Conservation (phyloP, 2,113 vertebrate species). For the Agapornis roseicollis region DNA sequence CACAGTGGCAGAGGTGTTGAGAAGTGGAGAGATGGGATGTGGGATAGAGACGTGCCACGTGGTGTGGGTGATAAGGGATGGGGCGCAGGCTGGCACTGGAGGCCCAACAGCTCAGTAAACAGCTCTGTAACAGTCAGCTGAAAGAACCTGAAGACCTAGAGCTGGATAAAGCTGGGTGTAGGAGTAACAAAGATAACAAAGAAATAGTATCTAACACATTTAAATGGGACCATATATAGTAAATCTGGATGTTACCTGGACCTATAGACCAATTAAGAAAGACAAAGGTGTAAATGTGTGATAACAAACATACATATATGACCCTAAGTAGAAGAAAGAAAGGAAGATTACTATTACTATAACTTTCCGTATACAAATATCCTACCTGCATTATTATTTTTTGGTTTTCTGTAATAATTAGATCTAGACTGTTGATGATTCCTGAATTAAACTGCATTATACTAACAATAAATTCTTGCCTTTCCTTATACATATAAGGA, state of each 20-base stretch:
- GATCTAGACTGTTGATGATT: neutral
- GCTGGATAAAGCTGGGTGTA: neutral
- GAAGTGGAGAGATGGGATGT: neutral
- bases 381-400: neutral
- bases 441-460: neutral
- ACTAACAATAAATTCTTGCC: neutral
- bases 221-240: neutral
- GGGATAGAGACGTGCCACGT: fast-evolving
- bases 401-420: neutral
- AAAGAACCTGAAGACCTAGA: neutral
- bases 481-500: neutral
- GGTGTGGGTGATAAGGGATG: neutral
- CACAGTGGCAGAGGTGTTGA: fast-evolving
- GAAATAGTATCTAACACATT: neutral
- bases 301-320: neutral
- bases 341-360: neutral
- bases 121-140: neutral
- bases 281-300: neutral
- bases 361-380: neutral
- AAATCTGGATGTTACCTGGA: neutral
- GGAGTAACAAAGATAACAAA: neutral
- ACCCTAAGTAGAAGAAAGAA: neutral
- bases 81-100: neutral
- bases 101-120: neutral
- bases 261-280: neutral